Evolutionary conservation across 2,888 invertebrate genomes (phyloP).

Genomic region (Andrena praecox): DNA sequence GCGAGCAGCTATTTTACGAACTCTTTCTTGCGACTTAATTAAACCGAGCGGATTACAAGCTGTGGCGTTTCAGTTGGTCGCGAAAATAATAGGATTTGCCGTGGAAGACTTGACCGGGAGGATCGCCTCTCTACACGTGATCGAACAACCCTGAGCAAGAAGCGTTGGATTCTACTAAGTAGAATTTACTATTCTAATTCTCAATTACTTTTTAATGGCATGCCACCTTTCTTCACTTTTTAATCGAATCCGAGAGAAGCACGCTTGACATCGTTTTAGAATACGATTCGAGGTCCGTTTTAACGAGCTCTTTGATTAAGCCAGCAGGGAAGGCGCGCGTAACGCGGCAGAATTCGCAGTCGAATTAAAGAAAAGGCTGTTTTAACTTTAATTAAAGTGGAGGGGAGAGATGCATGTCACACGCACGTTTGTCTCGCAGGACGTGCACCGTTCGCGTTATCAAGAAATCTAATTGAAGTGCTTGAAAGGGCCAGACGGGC

Average conservation of each 20-base stretch:
- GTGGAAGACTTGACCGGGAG: neutral
- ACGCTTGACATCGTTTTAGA: neutral
- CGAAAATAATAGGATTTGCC: neutral
- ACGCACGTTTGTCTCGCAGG: slow-evolving; percentile 52
- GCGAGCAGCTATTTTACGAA: neutral
- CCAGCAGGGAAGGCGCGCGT: neutral
- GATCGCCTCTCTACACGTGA: neutral
- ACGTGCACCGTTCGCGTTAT: slow-evolving; percentile 48
- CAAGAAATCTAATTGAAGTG: slow-evolving; percentile 69
- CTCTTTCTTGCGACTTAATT: neutral
- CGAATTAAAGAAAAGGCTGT: slow-evolving; percentile 63
- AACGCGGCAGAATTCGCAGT: slow-evolving; percentile 22
- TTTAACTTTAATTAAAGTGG: slow-evolving; percentile 67
- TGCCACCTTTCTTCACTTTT: neutral
- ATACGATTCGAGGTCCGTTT: neutral
- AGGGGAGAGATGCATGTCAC: slow-evolving; percentile 52
- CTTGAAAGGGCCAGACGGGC: slow-evolving; percentile 25
- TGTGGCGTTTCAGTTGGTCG: neutral
- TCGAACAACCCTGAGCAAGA: neutral
- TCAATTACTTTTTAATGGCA: neutral
- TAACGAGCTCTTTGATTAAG: neutral
- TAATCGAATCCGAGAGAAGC: neutral
- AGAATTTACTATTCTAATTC: neutral
- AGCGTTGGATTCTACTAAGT: neutral
- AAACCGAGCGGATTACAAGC: neutral